These are phyloP conservation scores for Eulemur coronatus DNA, from an alignment of 2,797 vertebrate genomes.

Conservation along the genomic window DNA sequence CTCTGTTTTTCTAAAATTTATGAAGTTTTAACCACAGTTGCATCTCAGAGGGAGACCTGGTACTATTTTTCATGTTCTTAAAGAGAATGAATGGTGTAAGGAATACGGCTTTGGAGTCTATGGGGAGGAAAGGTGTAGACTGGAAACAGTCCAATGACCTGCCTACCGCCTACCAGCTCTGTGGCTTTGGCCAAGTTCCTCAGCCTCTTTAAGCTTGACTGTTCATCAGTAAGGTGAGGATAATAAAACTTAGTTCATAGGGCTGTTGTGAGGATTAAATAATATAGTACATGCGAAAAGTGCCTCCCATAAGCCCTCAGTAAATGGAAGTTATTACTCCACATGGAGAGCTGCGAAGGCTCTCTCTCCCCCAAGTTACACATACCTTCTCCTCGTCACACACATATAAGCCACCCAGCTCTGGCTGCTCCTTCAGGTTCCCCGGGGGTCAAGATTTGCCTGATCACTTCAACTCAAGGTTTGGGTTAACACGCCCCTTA, in stretches of 20 bases:
- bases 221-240: constrained; percentile 13
- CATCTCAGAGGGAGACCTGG: neutral
- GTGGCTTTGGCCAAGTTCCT: neutral
- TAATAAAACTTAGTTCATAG: neutral
- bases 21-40: constrained; percentile 35
- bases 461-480: neutral
- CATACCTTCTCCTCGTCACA: neutral
- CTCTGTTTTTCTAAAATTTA: constrained; percentile 61
- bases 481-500: neutral
- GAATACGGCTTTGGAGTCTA: constrained; percentile 55
- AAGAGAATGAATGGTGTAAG: neutral
- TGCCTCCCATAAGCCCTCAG: neutral
- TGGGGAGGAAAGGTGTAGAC: neutral
- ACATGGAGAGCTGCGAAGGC: neutral
- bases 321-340: neutral
- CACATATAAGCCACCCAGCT: neutral
- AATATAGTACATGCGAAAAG: neutral
- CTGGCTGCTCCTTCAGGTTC: neutral
- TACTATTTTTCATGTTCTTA: neutral
- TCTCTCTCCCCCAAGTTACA: neutral
- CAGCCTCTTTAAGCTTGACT: neutral
- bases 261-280: neutral
- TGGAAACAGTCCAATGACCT: neutral
- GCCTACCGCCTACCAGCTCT: neutral
- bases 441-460: neutral